Base-by-base conservation (phyloP, 2,888 invertebrate genomes). In the Caenorhabditis doughertyi region DNA sequence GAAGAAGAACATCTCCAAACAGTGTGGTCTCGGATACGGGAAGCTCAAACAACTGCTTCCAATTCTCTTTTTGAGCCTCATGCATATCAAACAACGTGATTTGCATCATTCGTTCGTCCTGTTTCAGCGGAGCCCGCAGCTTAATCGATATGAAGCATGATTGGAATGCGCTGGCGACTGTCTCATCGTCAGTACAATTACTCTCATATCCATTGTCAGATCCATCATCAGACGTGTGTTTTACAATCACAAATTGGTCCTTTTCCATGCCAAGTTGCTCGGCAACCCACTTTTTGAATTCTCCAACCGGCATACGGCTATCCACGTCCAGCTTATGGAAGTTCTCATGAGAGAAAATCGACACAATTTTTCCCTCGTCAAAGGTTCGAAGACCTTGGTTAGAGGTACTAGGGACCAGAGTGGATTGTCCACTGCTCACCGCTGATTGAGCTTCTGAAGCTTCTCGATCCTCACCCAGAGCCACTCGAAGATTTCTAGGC, bases 21-120 rank as follows among this genome's bases (percentile, higher is more conserved):
- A 64, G 39, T 2, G 85, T 84, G 11, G 67, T 70, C 18, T 27
- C 56, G 3, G 86, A 80, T 0, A 82, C 83, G 0, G 89, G 83
- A 29, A 88, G 39, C n/a, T 86, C 85, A 70, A 88, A 90, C 8
- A 90, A 74, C 8, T 44, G 64, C 39, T 81, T 83, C 86, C 86
- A 86, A 23, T 86, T 83, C 18, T 87, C 84, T 53, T 68, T 65
- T 51, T 88, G 71, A 27, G 55, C 32, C 18, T 89, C 88, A 1
- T 82, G 60, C 56, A 81, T 80, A 13, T 87, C 86, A 56, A 89
- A 86, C 29, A 79, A 60, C n/a, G 79, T 21, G 9, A 89, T 76
- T 16, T 83, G 80, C 4, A 87, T 76, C 76, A 87, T 79, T 58
- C 81, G 83, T 64, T 89, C 88, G 44, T 87, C 81, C 0, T 74